Base-by-base conservation (phyloP, 1,140 invertebrate genomes). In the Mylabris phalerata region DNA sequence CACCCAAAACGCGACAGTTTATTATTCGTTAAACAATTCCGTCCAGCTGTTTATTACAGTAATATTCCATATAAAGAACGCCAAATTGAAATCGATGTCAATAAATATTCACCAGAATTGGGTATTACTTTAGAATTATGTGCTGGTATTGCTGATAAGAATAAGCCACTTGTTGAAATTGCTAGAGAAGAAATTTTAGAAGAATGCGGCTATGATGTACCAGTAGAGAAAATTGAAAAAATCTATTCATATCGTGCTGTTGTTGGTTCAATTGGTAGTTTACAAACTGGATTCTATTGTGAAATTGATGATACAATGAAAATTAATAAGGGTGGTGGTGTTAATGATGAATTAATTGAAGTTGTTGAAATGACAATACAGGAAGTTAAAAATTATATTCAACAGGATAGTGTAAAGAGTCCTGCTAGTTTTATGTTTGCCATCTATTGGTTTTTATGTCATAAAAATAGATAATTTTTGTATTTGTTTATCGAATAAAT, bases 251-350 rank as follows among this genome's bases (percentile, higher is more conserved):
- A 40, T 64, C 88, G 87, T 63, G 80, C 83, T 55, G 81, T 83
- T 24, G 80, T 89, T 43, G 82, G 86, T 13, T 81, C 84, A 2
- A 79, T 82, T 45, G 91, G 89, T 25, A 79, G 87, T 4, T 72
- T 82, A 26, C 88, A 92, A 74, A 89, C 86, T 39, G 70, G 97
- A 55, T 98, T 86, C 72, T 98, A 95, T 72, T 89, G 87, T 65
- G 92, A 96, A 83, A 92, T 98, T 0, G 92, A 87, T 24, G 93
- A 98, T 75, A 82, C 85, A n/a, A 93, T 93, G 89, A 87, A 84
- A 73, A 82, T 82, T 45, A 75, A 80, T 59, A 69, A 80, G 70
- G 86, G 85, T 50, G 95, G 95, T 46, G 82, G 88, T 40, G 82
- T 86, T 0, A 94, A 95, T 71, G 93, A 93, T 57, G 95, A 98